A percentile compares a stretch with the other conserved stretches of the same genome.
These are phyloP conservation scores for Phaenicophaeus curvirostris DNA, from an alignment of 2,797 vertebrate genomes.

Conservation along the genomic window DNA sequence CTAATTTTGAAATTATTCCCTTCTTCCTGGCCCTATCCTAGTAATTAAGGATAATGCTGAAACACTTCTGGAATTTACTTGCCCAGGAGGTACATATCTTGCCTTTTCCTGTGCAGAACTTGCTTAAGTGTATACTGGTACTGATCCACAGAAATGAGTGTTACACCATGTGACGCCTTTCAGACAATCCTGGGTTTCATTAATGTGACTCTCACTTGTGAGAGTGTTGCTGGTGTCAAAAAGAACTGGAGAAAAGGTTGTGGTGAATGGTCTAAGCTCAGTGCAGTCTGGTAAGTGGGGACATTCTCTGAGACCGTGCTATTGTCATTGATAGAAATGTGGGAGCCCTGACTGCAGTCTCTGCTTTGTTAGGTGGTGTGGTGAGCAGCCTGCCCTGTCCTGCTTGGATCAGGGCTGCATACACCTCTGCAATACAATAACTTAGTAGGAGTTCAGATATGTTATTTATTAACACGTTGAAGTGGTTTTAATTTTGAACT, in stretches of 20 bases:
- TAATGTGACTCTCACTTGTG: not conserved
- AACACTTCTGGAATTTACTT: not conserved
- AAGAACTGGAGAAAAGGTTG: not conserved
- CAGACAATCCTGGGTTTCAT: not conserved
- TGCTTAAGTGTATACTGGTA: not conserved
- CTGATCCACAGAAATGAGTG: not conserved
- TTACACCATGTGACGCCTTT: not conserved
- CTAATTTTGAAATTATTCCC: not conserved
- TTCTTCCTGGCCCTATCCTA: not conserved
- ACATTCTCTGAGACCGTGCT: rapidly evolving
- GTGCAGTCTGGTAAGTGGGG: not conserved
- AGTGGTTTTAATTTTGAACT: not conserved
- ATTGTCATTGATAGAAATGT: not conserved
- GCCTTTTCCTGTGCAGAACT: not conserved
- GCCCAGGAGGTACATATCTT: not conserved
- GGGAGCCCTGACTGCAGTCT: not conserved
- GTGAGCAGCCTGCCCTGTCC: not conserved
- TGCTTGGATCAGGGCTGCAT: not conserved
- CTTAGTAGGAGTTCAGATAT: not conserved
- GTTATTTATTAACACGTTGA: not conserved
- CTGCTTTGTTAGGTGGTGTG: not conserved
- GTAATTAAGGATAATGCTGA: not conserved
- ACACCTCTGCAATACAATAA: not conserved
- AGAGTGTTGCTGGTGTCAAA: not conserved
- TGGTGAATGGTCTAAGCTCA: not conserved